Evolutionary conservation across 2,113 vertebrate species (phyloP), one percentile per base, ranked within the genome.

Genomic region (Heterotilapia buettikoferi): DNA sequence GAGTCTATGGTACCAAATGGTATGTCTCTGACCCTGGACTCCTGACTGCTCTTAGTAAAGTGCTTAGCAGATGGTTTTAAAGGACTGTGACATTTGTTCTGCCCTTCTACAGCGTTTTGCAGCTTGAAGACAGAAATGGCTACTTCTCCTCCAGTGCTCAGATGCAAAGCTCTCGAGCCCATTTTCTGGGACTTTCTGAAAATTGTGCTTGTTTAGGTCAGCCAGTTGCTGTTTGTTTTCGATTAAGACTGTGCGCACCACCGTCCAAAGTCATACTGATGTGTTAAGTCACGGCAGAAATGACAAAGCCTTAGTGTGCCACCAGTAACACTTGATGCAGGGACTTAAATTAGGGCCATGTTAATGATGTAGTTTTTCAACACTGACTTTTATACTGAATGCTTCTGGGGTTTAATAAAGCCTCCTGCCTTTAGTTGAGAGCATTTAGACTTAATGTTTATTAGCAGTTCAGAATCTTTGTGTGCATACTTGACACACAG

Each of bases 51-150:
- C 91, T 89, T 66, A 83, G 80, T 94, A 88, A 93, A 95, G 95
- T 90, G 82, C 91, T 96, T 94, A 95, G 93, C 96, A 97, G 96
- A 96, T 96, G 94, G 92, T 90, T 96, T 91, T 95, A 88, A 95
- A 94, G 78, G 88, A 84, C 93, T 94, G 92, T 91, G 86, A 88
- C 91, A 92, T 93, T 96, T 94, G 90, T 96, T 92, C 92, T 84
- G 78, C 91, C 79, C 54, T 86, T 86, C 88, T 79, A 53, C 84
- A 56, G 47, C 90, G 12, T 90, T 88, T 84, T 81, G 59, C 53
- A 59, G 54, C 84, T 79, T 61, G 26, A 81, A 82, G 66, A 54
- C 38, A 45, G 52, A 86, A 90, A 85, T 29, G 61, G 66, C 79
- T 12, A 43, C 54, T 87, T 90, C 52, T 85, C 83, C 53, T n/a